A percentile compares a stretch with the other conserved stretches of the same genome.
phyloP scores from a whole-genome alignment of 2,113 vertebrate genomes.

The Nesoenas mayeri region DNA sequence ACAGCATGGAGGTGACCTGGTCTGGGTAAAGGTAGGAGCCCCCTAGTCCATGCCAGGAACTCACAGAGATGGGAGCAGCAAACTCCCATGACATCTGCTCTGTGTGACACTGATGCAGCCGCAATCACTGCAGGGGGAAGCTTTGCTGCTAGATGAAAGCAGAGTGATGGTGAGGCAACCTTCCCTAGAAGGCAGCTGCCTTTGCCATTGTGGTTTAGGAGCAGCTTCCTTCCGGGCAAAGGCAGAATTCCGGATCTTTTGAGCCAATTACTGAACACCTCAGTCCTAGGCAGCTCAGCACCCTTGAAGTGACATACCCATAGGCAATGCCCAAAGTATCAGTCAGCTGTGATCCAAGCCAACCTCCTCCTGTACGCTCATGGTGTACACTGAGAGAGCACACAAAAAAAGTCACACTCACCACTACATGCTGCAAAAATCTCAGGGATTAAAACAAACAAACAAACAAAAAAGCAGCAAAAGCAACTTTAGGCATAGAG shows the following conservation, averaged over 20 bases:
- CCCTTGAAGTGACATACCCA: neutral
- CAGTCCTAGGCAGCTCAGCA: neutral
- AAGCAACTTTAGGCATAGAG: neutral
- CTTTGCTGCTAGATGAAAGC: neutral
- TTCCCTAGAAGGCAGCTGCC: neutral
- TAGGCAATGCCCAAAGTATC: neutral
- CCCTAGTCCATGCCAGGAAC: neutral
- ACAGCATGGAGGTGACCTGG: neutral
- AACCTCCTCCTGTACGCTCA: rapidly evolving
- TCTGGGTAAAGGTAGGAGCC: neutral
- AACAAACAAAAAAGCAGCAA: neutral
- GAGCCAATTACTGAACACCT: neutral
- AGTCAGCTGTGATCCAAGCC: neutral
- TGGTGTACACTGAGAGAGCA: neutral
- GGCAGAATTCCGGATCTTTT: neutral
- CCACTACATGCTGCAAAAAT: neutral
- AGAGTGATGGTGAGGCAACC: neutral
- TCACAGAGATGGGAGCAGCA: neutral
- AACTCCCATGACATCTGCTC: neutral
- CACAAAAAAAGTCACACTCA: neutral
- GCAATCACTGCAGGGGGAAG: neutral
- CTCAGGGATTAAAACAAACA: neutral
- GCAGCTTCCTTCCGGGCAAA: neutral
- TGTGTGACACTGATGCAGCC: rapidly evolving
- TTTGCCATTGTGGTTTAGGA: neutral